phyloP scores from a whole-genome alignment of 2,797 vertebrate genomes.

The Phalloptychus januarius region DNA sequence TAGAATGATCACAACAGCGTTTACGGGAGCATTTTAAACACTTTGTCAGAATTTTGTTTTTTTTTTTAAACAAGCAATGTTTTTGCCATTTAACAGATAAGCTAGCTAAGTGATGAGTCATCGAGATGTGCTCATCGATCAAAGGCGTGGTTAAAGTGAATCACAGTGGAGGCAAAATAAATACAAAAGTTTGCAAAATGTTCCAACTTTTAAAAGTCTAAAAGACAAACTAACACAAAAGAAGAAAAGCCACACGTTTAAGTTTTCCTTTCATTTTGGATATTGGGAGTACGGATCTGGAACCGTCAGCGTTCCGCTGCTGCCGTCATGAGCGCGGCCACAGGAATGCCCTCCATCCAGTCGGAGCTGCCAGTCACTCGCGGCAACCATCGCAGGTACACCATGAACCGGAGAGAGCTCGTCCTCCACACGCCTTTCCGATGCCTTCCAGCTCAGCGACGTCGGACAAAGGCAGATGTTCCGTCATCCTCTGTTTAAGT shows the following conservation, averaged over 20 bases:
- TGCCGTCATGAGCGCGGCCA: constrained; percentile 11
- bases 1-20: constrained; percentile 15
- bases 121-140: constrained; percentile 18
- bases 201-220: background rate
- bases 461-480: background rate
- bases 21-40: background rate
- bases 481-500: background rate
- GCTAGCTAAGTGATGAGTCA: background rate
- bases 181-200: constrained; percentile 36
- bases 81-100: background rate
- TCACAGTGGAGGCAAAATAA: constrained; percentile 44
- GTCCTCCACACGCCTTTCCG: constrained; percentile 14
- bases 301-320: constrained; percentile 20
- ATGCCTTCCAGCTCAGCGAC: background rate
- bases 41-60: background rate
- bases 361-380: constrained; percentile 17
- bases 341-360: constrained; percentile 67
- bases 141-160: constrained; percentile 41
- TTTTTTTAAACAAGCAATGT: background rate
- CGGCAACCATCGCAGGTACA: constrained; percentile 5
- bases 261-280: background rate
- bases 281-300: constrained; percentile 3
- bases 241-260: constrained; percentile 23
- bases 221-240: background rate
- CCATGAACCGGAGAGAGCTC: constrained; percentile 16